Percentiles rank a stretch among this genome's conserved stretches.
Conservation (phyloP, 2,113 vertebrate genomes). For the Lamprotornis superbus region DNA sequence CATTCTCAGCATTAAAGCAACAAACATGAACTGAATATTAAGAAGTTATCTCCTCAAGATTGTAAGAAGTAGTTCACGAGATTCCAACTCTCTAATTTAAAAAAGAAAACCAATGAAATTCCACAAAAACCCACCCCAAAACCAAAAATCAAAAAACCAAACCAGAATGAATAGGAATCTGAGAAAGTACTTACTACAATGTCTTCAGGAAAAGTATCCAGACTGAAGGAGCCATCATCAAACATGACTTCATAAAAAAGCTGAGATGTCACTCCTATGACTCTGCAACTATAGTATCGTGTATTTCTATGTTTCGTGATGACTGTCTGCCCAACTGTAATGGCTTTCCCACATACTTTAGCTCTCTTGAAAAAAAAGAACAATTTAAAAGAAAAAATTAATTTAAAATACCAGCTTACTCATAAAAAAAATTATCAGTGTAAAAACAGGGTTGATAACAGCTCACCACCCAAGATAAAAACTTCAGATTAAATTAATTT, state of each 20-base stretch:
- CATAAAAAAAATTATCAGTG: not conserved
- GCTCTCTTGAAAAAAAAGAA: slow-evolving; percentile 75
- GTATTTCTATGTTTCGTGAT: slow-evolving; percentile 94
- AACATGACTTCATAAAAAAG: slow-evolving; percentile 95
- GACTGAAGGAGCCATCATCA: slow-evolving; percentile 95
- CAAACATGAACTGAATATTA: slow-evolving; percentile 29
- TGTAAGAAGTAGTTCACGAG: not conserved
- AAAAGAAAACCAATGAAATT: not conserved
- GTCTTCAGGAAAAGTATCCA: slow-evolving; percentile 95
- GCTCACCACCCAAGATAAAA: not conserved
- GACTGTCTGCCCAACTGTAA: slow-evolving; percentile 89
- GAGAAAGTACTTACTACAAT: slow-evolving; percentile 85
- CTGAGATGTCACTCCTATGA: slow-evolving; percentile 87
- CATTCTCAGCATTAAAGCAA: not conserved
- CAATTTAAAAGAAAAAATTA: not conserved
- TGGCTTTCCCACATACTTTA: slow-evolving; percentile 75
- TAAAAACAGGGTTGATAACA: not conserved
- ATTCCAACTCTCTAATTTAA: not conserved
- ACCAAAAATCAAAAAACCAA: not conserved
- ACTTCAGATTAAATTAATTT: not conserved
- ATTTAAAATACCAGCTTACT: not conserved
- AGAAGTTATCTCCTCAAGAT: not conserved
- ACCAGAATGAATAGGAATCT: not conserved
- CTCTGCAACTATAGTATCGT: slow-evolving; percentile 91
- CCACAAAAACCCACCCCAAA: not conserved